Conservation (phyloP, 2,113 vertebrate species). For the Archilochus colubris region DNA sequence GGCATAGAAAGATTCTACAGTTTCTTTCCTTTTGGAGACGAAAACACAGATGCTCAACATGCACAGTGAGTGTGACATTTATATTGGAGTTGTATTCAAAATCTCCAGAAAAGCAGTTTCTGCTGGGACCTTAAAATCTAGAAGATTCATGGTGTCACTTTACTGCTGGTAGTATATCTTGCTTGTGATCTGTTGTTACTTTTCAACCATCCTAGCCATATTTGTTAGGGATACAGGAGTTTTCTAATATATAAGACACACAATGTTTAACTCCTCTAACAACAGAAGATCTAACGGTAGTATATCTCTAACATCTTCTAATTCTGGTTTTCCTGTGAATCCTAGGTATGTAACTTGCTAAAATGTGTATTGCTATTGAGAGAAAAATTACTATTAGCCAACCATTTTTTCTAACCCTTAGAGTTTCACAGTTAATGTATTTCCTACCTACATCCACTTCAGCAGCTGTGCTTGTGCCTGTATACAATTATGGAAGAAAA, state of each 20-base stretch:
- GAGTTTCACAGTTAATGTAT: neutral
- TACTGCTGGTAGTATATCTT: neutral
- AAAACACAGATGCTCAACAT: neutral
- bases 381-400: neutral
- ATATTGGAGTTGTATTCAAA: neutral
- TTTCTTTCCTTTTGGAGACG: neutral
- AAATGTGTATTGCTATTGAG: neutral
- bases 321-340: neutral
- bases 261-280: neutral
- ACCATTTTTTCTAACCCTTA: neutral
- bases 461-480: neutral
- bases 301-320: neutral
- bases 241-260: neutral
- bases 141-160: neutral
- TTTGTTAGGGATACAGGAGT: neutral
- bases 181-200: neutral
- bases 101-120: neutral
- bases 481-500: neutral
- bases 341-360: neutral
- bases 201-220: neutral
- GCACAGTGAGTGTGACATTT: neutral
- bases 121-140: neutral
- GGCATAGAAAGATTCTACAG: neutral
- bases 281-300: neutral
- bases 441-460: neutral